A percentile compares a stretch with the other conserved stretches of the same genome.
These are phyloP conservation scores for Boloria euphrosyne DNA, from an alignment of 2,888 invertebrate species.

Conservation along the genomic window DNA sequence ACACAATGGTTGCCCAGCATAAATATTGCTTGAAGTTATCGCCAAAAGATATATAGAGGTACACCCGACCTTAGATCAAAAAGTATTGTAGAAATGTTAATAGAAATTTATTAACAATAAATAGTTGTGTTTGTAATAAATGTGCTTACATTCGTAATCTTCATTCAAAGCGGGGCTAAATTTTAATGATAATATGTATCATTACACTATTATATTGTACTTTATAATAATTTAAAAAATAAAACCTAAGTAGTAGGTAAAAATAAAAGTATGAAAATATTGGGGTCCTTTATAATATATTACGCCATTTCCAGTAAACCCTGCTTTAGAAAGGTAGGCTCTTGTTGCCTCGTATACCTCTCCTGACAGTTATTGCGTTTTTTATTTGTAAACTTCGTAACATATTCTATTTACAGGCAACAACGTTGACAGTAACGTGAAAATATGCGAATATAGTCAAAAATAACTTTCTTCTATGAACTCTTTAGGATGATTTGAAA, in stretches of 20 bases:
- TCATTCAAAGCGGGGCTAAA: no score
- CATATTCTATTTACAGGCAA: constrained; percentile 64
- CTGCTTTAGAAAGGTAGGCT: constrained; percentile 43
- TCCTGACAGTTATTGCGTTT: constrained; percentile 67
- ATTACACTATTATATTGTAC: no score
- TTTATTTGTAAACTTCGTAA: constrained; percentile 62
- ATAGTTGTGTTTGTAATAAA: no score
- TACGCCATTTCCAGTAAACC: neutral
- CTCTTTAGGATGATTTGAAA: constrained; percentile 9
- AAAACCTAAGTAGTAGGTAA: no score
- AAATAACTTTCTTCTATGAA: constrained; percentile 27
- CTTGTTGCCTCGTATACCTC: constrained; percentile 57
- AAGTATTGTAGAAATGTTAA: neutral
- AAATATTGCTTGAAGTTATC: constrained; percentile 33
- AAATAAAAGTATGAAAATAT: no score
- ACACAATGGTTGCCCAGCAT: constrained; percentile 29
- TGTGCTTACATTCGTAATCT: no score
- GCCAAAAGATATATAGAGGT: constrained; percentile 34
- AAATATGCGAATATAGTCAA: constrained; percentile 47
- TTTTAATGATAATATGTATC: no score
- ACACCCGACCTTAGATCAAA: constrained; percentile 8
- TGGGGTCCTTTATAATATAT: no score
- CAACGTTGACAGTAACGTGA: constrained; percentile 58
- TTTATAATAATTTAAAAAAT: no score
- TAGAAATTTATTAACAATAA: neutral